A percentile compares a stretch with the other conserved stretches of the same genome.
Evolutionary conservation across 2,888 invertebrate genomes (phyloP).

Genomic region (Cheiracanthium punctorium): DNA sequence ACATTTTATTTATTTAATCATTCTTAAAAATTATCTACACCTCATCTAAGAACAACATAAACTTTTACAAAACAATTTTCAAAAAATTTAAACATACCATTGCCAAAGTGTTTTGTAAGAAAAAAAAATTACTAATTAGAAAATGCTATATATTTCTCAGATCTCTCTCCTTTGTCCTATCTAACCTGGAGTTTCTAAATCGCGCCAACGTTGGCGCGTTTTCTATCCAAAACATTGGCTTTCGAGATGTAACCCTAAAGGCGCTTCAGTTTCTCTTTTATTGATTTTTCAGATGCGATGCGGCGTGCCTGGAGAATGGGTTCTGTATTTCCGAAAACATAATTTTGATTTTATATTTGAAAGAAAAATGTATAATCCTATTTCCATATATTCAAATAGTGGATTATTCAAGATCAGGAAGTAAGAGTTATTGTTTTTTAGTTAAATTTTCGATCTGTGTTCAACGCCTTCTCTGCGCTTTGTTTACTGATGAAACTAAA

Average conservation of each 20-base stretch:
- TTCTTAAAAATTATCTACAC: too few species aligned
- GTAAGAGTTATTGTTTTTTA: not conserved
- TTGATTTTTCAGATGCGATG: constrained; percentile 12
- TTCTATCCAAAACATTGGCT: not conserved
- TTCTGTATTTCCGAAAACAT: not conserved
- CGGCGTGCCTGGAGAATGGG: constrained; percentile 8
- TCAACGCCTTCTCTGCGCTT: not conserved
- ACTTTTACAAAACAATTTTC: too few species aligned
- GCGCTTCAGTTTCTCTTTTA: not conserved
- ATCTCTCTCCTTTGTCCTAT: too few species aligned
- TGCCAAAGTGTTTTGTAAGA: too few species aligned
- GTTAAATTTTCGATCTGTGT: not conserved
- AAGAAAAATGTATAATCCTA: not conserved
- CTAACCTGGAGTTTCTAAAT: too few species aligned
- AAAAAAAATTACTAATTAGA: too few species aligned
- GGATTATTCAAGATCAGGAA: not conserved
- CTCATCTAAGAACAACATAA: too few species aligned
- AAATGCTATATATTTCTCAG: too few species aligned
- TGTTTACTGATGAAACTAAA: not conserved
- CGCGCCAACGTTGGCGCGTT: not conserved
- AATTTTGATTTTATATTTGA: not conserved
- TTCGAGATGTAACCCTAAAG: not conserved
- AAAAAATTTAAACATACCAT: too few species aligned
- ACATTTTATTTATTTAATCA: too few species aligned
- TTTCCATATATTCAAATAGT: not conserved